Evolutionary conservation across 2,888 invertebrate genomes (phyloP), one percentile per base, ranked within the genome.

Genomic region (Drosophila recens): DNA sequence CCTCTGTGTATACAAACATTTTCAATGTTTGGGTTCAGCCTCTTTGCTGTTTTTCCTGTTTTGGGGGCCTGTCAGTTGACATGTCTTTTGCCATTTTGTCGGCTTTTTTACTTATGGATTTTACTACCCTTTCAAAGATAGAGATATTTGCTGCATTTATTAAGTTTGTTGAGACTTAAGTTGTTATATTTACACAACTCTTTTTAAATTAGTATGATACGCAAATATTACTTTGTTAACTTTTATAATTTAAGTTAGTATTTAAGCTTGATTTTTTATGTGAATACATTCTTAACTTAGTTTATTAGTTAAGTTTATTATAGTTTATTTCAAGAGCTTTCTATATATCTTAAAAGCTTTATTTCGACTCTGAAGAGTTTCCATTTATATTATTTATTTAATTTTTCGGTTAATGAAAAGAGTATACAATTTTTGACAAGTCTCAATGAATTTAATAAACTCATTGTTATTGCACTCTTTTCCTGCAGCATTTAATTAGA

Each of bases 401-500:
- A 30, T 30, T 30, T 30, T 9, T 30, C 30, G 2, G 30, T 30
- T 30, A 30, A 6, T 11, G 15, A 42, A 46, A 46, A 34, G 43
- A 8, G 53, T 36, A 23, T 56, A 34, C 2, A 45, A 45, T 33
- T n/a, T 56, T n/a, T 45, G 34, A 45, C 43, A 34, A 5, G 34
- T 56, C 10, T n/a, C 15, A 3, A 33, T n/a, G 20, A n/a, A 20
- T 33, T 20, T 23, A 36, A 46, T 27, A 11, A 13, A 46, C 46
- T 61, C 52, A 46, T 72, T 64, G 23, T 59, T 45, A 52, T 69
- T 61, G 63, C 52, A 49, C 58, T 63, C 63, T 40, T 57, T 48
- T 56, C 23, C 27, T 69, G 77, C 62, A 36, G 66, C 76, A 63
- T 69, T 80, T 72, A 76, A 80, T 76, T 65, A 61, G 67, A 62